Percentiles rank a stretch among this genome's conserved stretches.
phyloP scores from a whole-genome alignment of 2,888 invertebrate species.

The Euproctis similis region DNA sequence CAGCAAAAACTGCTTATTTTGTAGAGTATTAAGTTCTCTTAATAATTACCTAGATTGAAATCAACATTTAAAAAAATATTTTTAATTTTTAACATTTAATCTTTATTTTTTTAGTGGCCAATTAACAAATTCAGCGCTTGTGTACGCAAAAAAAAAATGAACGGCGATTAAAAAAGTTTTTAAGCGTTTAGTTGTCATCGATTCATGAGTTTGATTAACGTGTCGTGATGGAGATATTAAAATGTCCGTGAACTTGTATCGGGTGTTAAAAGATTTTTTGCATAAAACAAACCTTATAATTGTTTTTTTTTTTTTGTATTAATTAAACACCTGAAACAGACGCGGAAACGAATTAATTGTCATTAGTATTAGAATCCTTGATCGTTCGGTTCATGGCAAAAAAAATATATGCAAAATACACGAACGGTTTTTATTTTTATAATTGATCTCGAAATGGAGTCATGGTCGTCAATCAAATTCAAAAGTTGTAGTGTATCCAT shows the following conservation, averaged over 20 bases:
- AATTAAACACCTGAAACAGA: slow-evolving; percentile 28
- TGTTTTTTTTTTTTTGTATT: slow-evolving; percentile 23
- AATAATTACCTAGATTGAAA: no score
- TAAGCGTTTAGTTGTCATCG: slow-evolving; percentile 24
- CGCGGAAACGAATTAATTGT: slow-evolving; percentile 31
- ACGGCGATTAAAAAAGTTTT: slow-evolving; percentile 17
- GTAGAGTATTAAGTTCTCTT: no score
- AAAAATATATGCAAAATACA: slow-evolving; percentile 8
- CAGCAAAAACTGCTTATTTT: no score
- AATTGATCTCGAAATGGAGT: no score
- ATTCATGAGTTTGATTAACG: slow-evolving; percentile 34
- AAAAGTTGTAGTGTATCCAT: no score
- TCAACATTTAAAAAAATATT: no score
- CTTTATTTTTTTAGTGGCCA: background rate
- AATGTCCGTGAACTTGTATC: slow-evolving; percentile 32
- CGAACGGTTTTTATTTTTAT: no score
- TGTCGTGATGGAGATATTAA: slow-evolving; percentile 47
- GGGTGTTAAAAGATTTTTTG: slow-evolving; percentile 23
- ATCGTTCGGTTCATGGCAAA: slow-evolving; percentile 12
- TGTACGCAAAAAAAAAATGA: slow-evolving; percentile 13
- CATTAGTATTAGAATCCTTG: slow-evolving; percentile 23
- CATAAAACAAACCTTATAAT: slow-evolving; percentile 16
- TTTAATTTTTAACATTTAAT: no score
- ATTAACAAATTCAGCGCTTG: background rate
- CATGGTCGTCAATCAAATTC: no score